phyloP scores from a whole-genome alignment of 2,888 invertebrate species.

The Archips xylosteana region DNA sequence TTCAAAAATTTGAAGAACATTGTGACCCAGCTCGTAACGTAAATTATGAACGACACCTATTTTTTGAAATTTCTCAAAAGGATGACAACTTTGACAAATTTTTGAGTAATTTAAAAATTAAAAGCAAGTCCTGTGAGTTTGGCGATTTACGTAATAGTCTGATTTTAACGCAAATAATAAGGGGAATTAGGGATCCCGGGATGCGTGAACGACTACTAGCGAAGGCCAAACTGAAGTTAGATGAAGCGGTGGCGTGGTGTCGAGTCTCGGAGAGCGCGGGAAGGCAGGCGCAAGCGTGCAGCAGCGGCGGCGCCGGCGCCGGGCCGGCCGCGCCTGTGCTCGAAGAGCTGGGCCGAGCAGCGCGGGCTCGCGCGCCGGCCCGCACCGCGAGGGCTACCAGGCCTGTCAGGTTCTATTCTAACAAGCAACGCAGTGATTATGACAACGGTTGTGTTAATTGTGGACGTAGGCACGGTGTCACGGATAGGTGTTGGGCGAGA shows the following conservation, averaged over 20 bases:
- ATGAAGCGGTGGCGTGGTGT: constrained; percentile 1
- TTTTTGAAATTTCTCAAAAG: neutral
- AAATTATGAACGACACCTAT: neutral
- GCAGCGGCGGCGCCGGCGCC: neutral
- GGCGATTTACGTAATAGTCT: neutral
- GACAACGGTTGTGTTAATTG: too few relatives aligned
- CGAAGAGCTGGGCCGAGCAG: too few relatives aligned
- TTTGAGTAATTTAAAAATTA: neutral
- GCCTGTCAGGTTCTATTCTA: too few relatives aligned
- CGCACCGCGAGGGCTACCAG: too few relatives aligned
- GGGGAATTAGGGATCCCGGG: neutral
- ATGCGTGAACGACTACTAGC: constrained; percentile 4
- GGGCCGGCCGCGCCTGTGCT: neutral
- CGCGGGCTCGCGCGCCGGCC: too few relatives aligned
- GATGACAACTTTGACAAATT: neutral
- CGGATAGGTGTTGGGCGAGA: too few relatives aligned
- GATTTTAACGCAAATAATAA: neutral
- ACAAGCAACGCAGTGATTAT: too few relatives aligned
- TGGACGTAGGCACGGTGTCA: too few relatives aligned
- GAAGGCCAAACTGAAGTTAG: neutral
- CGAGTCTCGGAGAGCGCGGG: neutral
- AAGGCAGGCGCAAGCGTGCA: constrained; percentile 20
- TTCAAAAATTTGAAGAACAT: constrained; percentile 22
- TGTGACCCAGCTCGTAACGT: neutral
- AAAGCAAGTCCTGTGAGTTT: neutral